phyloP scores from a whole-genome alignment of 2,888 invertebrate species.

The Archips xylosteana region DNA sequence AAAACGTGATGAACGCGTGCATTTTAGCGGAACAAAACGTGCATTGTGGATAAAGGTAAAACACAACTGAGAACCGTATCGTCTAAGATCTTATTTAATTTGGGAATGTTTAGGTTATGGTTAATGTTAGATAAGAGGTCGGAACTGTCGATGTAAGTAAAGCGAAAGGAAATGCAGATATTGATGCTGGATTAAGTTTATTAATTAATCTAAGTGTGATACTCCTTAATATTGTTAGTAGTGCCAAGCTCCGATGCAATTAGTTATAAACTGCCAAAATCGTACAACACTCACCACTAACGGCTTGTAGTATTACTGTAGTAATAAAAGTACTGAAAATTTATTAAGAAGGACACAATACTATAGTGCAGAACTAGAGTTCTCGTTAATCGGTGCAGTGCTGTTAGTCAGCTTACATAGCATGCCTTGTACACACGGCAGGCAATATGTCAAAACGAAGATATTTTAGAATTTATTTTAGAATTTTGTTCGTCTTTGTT shows the following conservation, averaged over 20 bases:
- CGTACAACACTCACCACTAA: slow-evolving; percentile 84
- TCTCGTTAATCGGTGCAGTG: slow-evolving; percentile 77
- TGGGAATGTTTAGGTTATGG: slow-evolving; percentile 7
- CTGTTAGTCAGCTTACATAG: slow-evolving; percentile 81
- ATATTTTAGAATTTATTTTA: slow-evolving; percentile 67
- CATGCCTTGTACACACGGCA: slow-evolving; percentile 80
- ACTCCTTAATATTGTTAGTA: slow-evolving; percentile 52
- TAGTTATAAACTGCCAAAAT: slow-evolving; percentile 79
- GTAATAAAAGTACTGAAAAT: slow-evolving; percentile 77
- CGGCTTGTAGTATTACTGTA: slow-evolving; percentile 79
- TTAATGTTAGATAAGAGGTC: slow-evolving; percentile 12
- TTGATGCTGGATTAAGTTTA: slow-evolving; percentile 3
- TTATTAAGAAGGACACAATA: slow-evolving; percentile 77
- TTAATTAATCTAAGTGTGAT: slow-evolving; percentile 18
- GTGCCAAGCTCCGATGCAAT: slow-evolving; percentile 65
- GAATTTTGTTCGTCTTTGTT: slow-evolving; percentile 45
- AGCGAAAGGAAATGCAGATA: slow-evolving; percentile 18
- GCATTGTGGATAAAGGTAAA: slow-evolving; percentile 24
- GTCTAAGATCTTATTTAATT: slow-evolving; percentile 3
- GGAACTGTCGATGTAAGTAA: slow-evolving; percentile 11
- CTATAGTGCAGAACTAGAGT: slow-evolving; percentile 74
- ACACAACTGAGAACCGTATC: slow-evolving; percentile 2
- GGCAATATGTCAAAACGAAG: slow-evolving; percentile 79
- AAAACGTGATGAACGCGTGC: slow-evolving; percentile 38
- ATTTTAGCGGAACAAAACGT: slow-evolving; percentile 31